Base-by-base conservation (phyloP, 1,140 invertebrate species). In the Hyposmocoma kahamanoa region DNA sequence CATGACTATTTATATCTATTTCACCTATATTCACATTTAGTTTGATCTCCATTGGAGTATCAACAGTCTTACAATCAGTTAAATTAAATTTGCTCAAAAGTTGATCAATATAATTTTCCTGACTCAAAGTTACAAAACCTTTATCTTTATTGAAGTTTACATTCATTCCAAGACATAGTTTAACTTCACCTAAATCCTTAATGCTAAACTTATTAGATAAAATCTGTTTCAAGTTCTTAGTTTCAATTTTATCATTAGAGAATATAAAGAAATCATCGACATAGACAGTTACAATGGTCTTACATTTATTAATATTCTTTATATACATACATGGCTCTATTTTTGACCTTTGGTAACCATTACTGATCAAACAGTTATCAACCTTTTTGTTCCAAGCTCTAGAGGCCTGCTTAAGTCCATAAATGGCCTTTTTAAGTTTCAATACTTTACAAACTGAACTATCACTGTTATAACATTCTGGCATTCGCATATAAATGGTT, bases 211-310 rank as follows among this genome's bases (percentile, higher is more conserved):
- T 54, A 36, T 18, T 15, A 22, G 19, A 49, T 30, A 65, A 24
- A 17, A 17, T 11, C 21, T 0, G 19, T 48, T 48, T 65, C 24
- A 65, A 26, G 2, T 49, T 13, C 17, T 56, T 20, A 19, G 17
- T 13, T 36, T 41, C 26, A 9, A 26, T 18, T n/a, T 41, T 1
- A 62, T 39, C 42, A 22, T 65, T 58, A 38, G 39, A 66, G 22
- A 62, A 59, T 15, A 77, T 47, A 10, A 82, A 54, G 20, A 81
- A 67, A 53, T 81, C 75, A 62, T 80, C 74, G 6, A 80, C 77
- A 62, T 64, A 83, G 0, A 76, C n/a, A n/a, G 56, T 45, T n/a
- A 74, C 28, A 26, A 62, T 42, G 6, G 53, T 54, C 19, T 43
- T 50, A 8, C 49, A 32, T 1, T 50, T 49, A 19, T 51, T 36